Base-by-base conservation (phyloP, 2,888 invertebrate genomes). In the Theodoxus fluviatilis region DNA sequence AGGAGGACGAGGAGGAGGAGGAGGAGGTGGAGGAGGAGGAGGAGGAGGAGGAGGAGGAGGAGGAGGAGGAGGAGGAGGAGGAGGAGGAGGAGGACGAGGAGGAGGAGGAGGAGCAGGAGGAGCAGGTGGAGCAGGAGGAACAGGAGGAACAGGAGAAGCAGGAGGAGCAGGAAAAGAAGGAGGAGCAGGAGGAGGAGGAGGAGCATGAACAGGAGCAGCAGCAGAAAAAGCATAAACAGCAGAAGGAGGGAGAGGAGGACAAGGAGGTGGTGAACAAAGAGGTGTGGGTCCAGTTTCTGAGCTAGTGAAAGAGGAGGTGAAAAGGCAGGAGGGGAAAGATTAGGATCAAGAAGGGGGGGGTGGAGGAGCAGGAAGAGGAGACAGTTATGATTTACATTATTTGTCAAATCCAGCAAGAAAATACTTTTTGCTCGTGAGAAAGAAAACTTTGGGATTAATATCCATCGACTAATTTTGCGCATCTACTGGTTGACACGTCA, bases 1-100 rank as follows among this genome's bases (percentile, higher is more conserved):
- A n/a, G n/a, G n/a, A n/a, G n/a, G n/a, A n/a, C n/a, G n/a, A 65
- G 67, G 57, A 71, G 59, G 55, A 71, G 47, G 57, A 71, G 59
- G 52, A 64, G 43, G 55, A 71, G 59, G 52, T 64, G 31, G 65
- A 71, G 40, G 61, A 59, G 28, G 52, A 63, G 55, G 55, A 57
- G 40, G 63, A 72, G 55, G 52, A 59, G 31, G 52, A 67, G 31
- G 52, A 59, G 35, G 49, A 67, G 55, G 65, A 67, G 57, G 55
- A 72, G 38, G 63, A 35, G 40, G 57, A 67, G 67, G 47, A 49
- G 43, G 43, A 57, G 68, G 37, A 69, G 70, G 59, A 61, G 33
- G 47, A 65, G 47, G 25, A 43, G 65, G 35, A 67, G 66, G 61
- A 69, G 64, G 37, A 69, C 43, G 40, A 69, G 59, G 64, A 72